phyloP scores from a whole-genome alignment of 2,888 invertebrate species.

The Diadromus collaris region DNA sequence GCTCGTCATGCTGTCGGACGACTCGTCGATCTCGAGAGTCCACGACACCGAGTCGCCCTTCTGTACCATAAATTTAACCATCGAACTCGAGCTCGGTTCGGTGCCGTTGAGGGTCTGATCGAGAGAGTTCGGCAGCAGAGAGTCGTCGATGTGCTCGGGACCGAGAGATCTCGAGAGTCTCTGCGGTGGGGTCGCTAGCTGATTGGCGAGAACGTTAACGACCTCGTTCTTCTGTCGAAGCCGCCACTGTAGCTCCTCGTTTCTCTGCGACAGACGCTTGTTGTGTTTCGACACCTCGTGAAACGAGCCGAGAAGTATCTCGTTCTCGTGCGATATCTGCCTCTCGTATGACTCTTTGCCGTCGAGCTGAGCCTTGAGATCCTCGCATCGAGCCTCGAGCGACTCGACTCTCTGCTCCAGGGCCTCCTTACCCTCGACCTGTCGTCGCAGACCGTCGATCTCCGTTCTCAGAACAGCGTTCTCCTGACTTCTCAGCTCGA shows the following conservation, averaged over 20 bases:
- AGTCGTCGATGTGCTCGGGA: conserved; percentile 71
- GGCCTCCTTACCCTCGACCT: conserved; percentile 88
- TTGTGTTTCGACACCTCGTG: conserved; percentile 90
- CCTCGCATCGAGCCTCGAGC: conserved; percentile 92
- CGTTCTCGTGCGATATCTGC: conserved; percentile 86
- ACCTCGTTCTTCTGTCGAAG: conserved; percentile 92
- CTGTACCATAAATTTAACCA: conserved; percentile 91
- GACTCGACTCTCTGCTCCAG: conserved; percentile 88
- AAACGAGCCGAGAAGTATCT: conserved; percentile 87
- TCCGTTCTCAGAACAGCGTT: conserved; percentile 88
- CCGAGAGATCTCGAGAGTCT: conserved; percentile 74
- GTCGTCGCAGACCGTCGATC: conserved; percentile 86
- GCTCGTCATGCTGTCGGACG: conserved; percentile 59
- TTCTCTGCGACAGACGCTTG: conserved; percentile 89
- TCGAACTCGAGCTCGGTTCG: conserved; percentile 88
- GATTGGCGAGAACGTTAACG: conserved; percentile 78
- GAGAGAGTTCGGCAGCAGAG: conserved; percentile 62
- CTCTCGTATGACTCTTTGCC: conserved; percentile 88
- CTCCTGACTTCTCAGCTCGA: conserved; percentile 94
- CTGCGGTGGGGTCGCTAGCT: conserved; percentile 70
- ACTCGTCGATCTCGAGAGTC: conserved; percentile 88
- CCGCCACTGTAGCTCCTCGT: conserved; percentile 94
- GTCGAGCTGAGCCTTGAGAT: conserved; percentile 88
- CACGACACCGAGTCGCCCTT: conserved; percentile 94
- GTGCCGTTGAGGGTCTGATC: conserved; percentile 79